A percentile compares a stretch with the other conserved stretches of the same genome.
Evolutionary conservation across 2,113 vertebrate genomes (phyloP).

Genomic region (Forbesichthys agassizii): DNA sequence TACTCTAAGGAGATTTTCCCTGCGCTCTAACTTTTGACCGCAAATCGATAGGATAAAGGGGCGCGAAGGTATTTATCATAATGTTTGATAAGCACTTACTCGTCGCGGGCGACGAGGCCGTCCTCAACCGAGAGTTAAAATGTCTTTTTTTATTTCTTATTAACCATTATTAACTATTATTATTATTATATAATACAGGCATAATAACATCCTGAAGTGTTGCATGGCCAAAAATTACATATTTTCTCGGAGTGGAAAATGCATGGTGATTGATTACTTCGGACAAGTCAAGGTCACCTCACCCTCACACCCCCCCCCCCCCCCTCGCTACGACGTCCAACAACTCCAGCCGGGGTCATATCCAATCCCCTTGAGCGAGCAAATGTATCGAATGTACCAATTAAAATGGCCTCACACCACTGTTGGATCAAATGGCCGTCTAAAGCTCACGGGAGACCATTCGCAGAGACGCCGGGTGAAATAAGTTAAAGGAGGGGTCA

Average conservation of each 20-base stretch:
- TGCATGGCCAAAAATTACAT: too few relatives aligned
- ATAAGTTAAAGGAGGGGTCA: background rate
- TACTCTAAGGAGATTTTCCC: too few relatives aligned
- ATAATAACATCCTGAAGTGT: too few relatives aligned
- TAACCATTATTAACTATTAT: too few relatives aligned
- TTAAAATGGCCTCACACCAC: background rate
- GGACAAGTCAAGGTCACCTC: conserved; percentile 13
- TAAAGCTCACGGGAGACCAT: conserved; percentile 17
- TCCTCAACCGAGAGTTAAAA: too few relatives aligned
- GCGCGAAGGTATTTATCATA: too few relatives aligned
- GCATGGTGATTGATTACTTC: conserved; percentile 25
- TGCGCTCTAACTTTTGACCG: too few relatives aligned
- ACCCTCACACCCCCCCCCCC: background rate
- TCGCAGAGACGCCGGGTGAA: background rate
- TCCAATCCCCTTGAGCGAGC: conserved; percentile 24
- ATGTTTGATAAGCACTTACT: too few relatives aligned
- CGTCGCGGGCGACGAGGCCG: too few relatives aligned
- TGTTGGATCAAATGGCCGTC: background rate
- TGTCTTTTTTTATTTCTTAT: too few relatives aligned
- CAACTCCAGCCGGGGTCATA: background rate
- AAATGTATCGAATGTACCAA: conserved; percentile 15
- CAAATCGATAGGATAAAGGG: too few relatives aligned
- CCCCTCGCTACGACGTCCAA: background rate
- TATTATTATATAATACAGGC: too few relatives aligned
- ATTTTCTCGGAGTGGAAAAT: conserved; percentile 9